Percentiles rank a stretch among this genome's conserved stretches.
These are phyloP conservation scores for Heteropelma amictum DNA, from an alignment of 2,888 invertebrate species.

Conservation along the genomic window DNA sequence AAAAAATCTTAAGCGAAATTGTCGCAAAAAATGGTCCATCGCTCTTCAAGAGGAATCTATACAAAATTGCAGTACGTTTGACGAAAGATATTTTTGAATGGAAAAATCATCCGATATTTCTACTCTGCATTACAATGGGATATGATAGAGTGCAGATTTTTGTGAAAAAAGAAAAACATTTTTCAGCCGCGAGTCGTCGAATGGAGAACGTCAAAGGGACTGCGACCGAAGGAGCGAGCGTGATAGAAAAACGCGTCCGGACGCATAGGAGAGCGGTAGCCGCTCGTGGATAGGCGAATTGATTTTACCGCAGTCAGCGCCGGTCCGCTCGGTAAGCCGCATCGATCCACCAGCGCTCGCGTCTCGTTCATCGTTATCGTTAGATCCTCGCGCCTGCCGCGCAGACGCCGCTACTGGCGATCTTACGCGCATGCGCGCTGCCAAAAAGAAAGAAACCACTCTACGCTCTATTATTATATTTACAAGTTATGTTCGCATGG, in stretches of 20 bases:
- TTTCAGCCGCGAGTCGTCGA: background rate
- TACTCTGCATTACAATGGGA: too few species aligned
- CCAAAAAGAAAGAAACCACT: background rate
- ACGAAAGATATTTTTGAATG: too few species aligned
- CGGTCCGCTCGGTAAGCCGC: slow-evolving; percentile 66
- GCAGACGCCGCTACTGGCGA: background rate
- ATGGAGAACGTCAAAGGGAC: slow-evolving; percentile 23
- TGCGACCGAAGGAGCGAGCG: slow-evolving; percentile 34
- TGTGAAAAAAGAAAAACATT: too few species aligned
- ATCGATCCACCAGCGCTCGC: slow-evolving; percentile 53
- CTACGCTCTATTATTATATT: background rate
- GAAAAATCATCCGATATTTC: too few species aligned
- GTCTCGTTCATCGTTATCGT: slow-evolving; percentile 37
- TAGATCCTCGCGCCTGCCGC: slow-evolving; percentile 18
- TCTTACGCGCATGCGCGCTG: background rate
- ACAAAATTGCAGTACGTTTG: too few species aligned
- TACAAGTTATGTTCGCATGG: background rate
- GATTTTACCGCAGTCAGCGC: slow-evolving; percentile 66
- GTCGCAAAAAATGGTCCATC: too few species aligned
- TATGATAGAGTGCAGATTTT: too few species aligned
- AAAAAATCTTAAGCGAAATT: too few species aligned
- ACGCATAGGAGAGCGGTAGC: slow-evolving; percentile 26
- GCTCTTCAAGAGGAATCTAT: too few species aligned
- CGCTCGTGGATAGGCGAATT: slow-evolving; percentile 61
- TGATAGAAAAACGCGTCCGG: slow-evolving; percentile 26